These are phyloP conservation scores for Apistogramma diplotaenia DNA, from an alignment of 2,113 vertebrate genomes.

Conservation along the genomic window DNA sequence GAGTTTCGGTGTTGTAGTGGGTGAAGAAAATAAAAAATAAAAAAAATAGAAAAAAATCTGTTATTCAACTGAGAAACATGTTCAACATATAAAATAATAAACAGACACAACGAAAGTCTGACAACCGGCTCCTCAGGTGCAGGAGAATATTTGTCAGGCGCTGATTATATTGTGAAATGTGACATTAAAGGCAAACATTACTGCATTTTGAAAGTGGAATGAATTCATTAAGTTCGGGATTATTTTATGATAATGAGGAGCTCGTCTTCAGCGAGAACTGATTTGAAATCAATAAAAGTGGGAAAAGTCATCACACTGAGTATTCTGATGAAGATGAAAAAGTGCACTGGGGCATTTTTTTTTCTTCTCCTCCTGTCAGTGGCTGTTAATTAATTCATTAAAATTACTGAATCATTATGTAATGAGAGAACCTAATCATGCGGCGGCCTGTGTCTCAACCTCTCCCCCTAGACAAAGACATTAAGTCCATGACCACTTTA, in stretches of 20 bases:
- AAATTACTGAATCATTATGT: constrained; percentile 67
- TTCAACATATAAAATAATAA: not conserved
- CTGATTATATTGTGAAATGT: constrained; percentile 37
- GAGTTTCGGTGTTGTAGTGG: not conserved
- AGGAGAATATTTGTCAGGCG: not conserved
- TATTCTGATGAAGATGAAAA: constrained; percentile 42
- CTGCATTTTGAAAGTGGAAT: constrained; percentile 26
- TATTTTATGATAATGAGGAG: constrained; percentile 39
- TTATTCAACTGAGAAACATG: not conserved
- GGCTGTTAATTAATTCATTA: constrained; percentile 61
- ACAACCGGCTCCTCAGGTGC: not conserved
- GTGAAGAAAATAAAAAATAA: not conserved
- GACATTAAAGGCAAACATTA: constrained; percentile 35
- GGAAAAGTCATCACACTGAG: constrained; percentile 8
- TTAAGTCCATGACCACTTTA: constrained; percentile 57
- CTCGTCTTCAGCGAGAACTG: constrained; percentile 20
- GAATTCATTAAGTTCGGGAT: constrained; percentile 28
- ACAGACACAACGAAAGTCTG: not conserved
- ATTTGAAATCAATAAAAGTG: constrained; percentile 51
- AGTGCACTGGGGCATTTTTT: not conserved
- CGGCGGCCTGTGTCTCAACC: constrained; percentile 50
- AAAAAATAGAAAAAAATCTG: not conserved
- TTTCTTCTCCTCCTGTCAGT: constrained; percentile 22
- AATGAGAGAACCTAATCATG: constrained; percentile 67
- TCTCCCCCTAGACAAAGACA: constrained; percentile 56